A percentile compares a stretch with the other conserved stretches of the same genome.
These are phyloP conservation scores for Platichthys flesus DNA, from an alignment of 2,113 vertebrate genomes.

Conservation along the genomic window DNA sequence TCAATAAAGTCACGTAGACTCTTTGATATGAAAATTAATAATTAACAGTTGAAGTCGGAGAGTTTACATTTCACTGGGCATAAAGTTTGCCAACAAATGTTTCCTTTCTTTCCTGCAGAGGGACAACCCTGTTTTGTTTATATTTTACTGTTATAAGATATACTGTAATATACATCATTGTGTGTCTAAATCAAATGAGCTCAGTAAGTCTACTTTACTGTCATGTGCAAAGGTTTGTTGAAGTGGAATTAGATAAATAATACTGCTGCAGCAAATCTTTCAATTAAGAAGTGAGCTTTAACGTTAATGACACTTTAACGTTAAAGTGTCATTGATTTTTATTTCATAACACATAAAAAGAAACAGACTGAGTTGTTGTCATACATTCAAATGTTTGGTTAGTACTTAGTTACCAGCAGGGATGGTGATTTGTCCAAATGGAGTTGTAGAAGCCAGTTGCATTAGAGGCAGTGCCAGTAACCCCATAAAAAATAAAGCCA, in stretches of 20 bases:
- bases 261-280: no score
- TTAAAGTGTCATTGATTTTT: no score
- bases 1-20: background rate
- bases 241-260: no score
- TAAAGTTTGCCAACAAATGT: background rate
- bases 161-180: background rate
- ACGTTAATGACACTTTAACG: no score
- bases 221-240: no score
- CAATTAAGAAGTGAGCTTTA: no score
- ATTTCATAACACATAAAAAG: no score
- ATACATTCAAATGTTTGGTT: background rate
- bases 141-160: background rate
- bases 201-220: no score
- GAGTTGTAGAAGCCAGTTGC: no score
- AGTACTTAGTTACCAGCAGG: background rate
- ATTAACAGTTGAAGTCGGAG: slow-evolving; percentile 24
- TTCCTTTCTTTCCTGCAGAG: background rate
- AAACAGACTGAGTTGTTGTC: background rate
- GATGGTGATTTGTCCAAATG: background rate
- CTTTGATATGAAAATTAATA: slow-evolving; percentile 38
- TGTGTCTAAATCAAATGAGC: background rate
- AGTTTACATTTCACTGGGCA: background rate
- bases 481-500: background rate
- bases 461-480: background rate
- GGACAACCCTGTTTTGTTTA: background rate